These are phyloP conservation scores for Habroteleia sp. DNA, from an alignment of 2,888 invertebrate species.

Conservation along the genomic window DNA sequence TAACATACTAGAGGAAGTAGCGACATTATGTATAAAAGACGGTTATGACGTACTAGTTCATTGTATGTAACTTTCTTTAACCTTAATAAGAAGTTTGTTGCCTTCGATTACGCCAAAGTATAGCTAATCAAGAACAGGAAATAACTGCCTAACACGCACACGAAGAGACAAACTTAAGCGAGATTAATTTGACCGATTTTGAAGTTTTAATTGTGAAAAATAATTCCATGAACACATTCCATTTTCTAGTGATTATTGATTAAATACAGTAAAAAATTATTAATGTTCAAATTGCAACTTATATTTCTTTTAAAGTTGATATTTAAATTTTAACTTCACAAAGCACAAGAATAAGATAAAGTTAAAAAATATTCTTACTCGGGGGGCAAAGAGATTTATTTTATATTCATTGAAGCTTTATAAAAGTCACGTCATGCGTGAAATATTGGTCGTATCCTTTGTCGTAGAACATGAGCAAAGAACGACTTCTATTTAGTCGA, in stretches of 20 bases:
- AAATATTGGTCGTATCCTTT: slow-evolving; percentile 39
- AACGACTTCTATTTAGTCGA: slow-evolving; percentile 16
- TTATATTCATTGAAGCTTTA: slow-evolving; percentile 14
- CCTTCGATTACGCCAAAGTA: slow-evolving; percentile 8
- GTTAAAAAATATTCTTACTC: slow-evolving; percentile 17
- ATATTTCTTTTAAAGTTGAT: too few species aligned
- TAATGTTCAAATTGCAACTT: too few species aligned
- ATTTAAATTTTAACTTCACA: too few species aligned
- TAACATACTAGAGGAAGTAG: slow-evolving; percentile 13
- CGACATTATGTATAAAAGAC: slow-evolving; percentile 8
- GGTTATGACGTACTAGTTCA: slow-evolving; percentile 15
- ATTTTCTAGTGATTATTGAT: too few species aligned
- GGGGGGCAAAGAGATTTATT: slow-evolving; percentile 24
- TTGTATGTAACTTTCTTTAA: slow-evolving; percentile 29
- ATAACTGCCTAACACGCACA: slow-evolving; percentile 22
- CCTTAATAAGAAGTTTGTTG: slow-evolving; percentile 29
- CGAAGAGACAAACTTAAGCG: not conserved
- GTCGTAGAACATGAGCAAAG: slow-evolving; percentile 16
- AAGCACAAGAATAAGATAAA: not conserved
- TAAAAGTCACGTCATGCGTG: slow-evolving; percentile 41
- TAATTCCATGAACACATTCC: too few species aligned
- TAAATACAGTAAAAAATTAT: too few species aligned
- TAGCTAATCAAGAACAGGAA: slow-evolving; percentile 5
- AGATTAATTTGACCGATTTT: too few species aligned
- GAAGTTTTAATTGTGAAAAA: too few species aligned